A percentile compares a stretch with the other conserved stretches of the same genome.
Conservation (phyloP, 2,113 vertebrate genomes). For the Hystrix brachyura region DNA sequence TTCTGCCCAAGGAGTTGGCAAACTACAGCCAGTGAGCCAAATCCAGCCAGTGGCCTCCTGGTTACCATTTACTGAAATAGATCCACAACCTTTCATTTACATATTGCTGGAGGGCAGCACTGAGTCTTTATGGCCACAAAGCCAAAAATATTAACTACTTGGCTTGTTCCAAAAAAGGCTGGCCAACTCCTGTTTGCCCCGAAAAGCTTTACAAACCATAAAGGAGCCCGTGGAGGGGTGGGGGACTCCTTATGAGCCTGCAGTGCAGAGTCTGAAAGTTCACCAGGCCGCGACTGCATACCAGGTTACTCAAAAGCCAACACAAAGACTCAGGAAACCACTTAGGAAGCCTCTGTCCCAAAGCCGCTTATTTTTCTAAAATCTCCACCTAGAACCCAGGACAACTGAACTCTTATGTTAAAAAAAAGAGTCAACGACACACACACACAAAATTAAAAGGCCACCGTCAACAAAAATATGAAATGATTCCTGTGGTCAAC, state of each 20-base stretch:
- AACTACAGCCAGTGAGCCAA: background rate
- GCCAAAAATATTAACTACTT: conserved; percentile 46
- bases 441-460: background rate
- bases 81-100: background rate
- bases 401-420: background rate
- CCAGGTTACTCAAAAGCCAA: background rate
- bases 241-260: rapidly evolving
- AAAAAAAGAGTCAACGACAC: background rate
- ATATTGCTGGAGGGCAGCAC: background rate
- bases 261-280: background rate
- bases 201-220: background rate
- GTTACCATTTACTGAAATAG: background rate
- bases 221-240: background rate
- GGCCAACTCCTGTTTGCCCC: background rate
- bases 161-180: background rate
- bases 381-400: background rate
- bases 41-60: background rate
- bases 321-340: too few species aligned
- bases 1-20: background rate
- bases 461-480: background rate
- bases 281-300: rapidly evolving
- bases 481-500: background rate
- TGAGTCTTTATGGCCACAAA: background rate
- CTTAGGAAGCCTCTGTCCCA: background rate
- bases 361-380: background rate